phyloP scores from a whole-genome alignment of 2,888 invertebrate species.

The Trachelus stipa region DNA sequence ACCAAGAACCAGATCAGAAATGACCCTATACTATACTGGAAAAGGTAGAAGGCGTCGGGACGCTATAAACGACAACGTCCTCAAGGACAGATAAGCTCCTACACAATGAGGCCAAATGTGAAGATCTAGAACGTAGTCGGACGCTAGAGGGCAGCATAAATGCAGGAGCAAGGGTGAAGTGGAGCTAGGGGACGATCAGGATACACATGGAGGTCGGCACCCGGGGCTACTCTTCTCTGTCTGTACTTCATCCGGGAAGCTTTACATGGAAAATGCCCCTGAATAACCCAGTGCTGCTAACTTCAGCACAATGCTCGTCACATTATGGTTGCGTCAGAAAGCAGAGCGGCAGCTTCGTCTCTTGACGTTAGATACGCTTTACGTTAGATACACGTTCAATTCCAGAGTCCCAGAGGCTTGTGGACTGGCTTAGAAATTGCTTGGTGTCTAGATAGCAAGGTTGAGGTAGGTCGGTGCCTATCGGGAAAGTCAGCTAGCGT shows the following conservation, averaged over 20 bases:
- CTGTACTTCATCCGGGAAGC: constrained; percentile 47
- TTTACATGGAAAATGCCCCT: constrained; percentile 58
- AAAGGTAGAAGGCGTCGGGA: not conserved
- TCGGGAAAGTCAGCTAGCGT: not conserved
- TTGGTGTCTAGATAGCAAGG: not conserved
- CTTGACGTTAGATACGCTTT: not conserved
- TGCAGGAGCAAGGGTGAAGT: constrained; percentile 28
- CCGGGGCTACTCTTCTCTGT: constrained; percentile 56
- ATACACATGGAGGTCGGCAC: constrained; percentile 53
- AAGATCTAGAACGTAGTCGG: constrained; percentile 28
- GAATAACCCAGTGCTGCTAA: constrained; percentile 57
- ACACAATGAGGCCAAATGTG: constrained; percentile 49
- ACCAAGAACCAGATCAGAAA: not conserved
- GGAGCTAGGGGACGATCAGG: constrained; percentile 57
- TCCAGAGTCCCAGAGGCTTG: not conserved
- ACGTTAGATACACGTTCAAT: not conserved
- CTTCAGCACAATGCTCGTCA: constrained; percentile 60
- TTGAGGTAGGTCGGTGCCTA: not conserved
- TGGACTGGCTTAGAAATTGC: not conserved
- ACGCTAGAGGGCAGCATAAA: constrained; percentile 9
- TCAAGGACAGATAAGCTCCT: constrained; percentile 42
- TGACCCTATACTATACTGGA: not conserved
- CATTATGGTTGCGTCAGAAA: constrained; percentile 55
- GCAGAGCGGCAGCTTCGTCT: constrained; percentile 18
- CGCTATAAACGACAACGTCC: not conserved